Evolutionary conservation across 2,113 vertebrate species (phyloP), one percentile per base, ranked within the genome.

Genomic region (Hemiprocne comata): DNA sequence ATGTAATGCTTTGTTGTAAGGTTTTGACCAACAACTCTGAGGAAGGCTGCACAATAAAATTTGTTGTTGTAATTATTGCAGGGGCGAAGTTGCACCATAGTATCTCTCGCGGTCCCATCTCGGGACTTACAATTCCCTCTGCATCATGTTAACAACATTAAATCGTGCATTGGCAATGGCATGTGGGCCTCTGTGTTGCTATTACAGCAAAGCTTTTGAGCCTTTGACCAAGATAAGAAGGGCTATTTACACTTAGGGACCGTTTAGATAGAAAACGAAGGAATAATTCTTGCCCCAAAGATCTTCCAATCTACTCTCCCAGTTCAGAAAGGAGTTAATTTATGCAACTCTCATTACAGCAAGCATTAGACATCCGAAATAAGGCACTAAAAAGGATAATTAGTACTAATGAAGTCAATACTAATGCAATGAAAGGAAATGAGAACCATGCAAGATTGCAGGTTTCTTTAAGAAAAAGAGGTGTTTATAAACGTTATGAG

Each of bases 81-180:
- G 55, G 9, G 24, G 28, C 36, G 24, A 69, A 73, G 40, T 23
- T 55, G 29, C 67, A 84, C 71, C 1, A 4, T 13, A 23, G 11
- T 0, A 0, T 64, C 61, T 89, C 65, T 57, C 0, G 0, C 1
- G 1, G 51, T 66, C 67, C 55, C 36, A 25, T 10, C 7, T 48
- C 8, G 17, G 69, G 72, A 62, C 4, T 80, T 73, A 5, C 3
- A 83, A 70, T 42, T 90, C 85, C 90, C 85, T 85, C 55, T 88
- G 17, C 60, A 74, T 29, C 31, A 12, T 3, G 29, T 80, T 57
- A 60, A n/a, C 51, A 55, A 33, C 46, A 17, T 62, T 79, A 87
- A 91, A 73, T 44, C 20, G 10, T 5, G 4, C 15, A 9, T 1
- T 53, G 75, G 17, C 44, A 85, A 42, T 14, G 48, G 34, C 38